Evolutionary conservation across 2,888 invertebrate species (phyloP).

Genomic region (Gerris lacustris): DNA sequence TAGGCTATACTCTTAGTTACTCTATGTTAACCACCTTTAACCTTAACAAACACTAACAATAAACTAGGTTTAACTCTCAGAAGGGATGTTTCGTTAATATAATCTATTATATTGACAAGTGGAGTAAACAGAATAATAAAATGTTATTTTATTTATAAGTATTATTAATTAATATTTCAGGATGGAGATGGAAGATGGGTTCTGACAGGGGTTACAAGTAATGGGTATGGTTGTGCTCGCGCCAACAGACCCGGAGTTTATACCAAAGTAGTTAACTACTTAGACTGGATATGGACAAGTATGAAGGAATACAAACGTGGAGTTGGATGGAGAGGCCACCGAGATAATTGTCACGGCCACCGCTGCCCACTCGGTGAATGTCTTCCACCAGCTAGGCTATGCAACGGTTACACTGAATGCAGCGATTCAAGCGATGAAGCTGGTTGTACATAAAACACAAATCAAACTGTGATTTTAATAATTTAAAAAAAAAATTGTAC

Average conservation of each 20-base stretch:
- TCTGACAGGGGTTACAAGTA: constrained; percentile 55
- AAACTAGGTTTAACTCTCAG: too few species aligned
- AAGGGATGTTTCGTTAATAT: too few species aligned
- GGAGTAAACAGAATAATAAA: too few species aligned
- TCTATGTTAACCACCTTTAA: too few species aligned
- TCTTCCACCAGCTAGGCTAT: constrained; percentile 54
- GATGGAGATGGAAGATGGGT: constrained; percentile 39
- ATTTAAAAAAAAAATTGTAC: too few species aligned
- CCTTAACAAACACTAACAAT: too few species aligned
- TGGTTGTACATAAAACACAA: constrained; percentile 40
- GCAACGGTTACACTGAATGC: constrained; percentile 67
- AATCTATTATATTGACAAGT: too few species aligned
- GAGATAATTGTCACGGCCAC: constrained; percentile 47
- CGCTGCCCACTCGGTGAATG: constrained; percentile 66
- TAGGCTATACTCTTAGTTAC: too few species aligned
- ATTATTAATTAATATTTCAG: constrained; percentile 34
- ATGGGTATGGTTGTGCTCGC: constrained; percentile 67
- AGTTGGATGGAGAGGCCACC: constrained; percentile 12
- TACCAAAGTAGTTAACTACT: constrained; percentile 63
- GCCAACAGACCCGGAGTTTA: constrained; percentile 68
- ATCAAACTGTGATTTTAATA: too few species aligned
- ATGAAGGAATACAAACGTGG: constrained; percentile 37
- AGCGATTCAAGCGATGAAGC: constrained; percentile 62
- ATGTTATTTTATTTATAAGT: too few species aligned
- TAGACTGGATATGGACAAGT: constrained; percentile 55